phyloP scores from a whole-genome alignment of 2,113 vertebrate genomes.

The Girardinichthys multiradiatus region DNA sequence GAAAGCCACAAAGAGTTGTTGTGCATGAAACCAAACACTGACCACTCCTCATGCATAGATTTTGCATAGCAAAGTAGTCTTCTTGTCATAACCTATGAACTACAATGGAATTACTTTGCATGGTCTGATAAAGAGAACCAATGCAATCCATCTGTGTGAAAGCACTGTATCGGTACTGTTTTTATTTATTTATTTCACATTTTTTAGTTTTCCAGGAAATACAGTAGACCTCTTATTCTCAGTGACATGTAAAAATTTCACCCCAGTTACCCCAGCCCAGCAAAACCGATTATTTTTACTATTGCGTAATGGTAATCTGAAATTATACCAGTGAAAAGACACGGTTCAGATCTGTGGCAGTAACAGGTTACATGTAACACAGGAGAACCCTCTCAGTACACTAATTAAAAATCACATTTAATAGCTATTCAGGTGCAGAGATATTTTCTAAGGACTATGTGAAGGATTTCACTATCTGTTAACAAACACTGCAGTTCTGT shows the following conservation, averaged over 20 bases:
- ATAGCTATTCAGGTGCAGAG: too few relatives aligned
- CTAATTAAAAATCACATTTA: too few relatives aligned
- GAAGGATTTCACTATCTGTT: too few relatives aligned
- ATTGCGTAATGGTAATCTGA: too few relatives aligned
- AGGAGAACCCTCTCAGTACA: too few relatives aligned
- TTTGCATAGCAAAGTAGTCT: constrained; percentile 48
- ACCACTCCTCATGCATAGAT: neutral
- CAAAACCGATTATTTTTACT: too few relatives aligned
- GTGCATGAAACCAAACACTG: constrained; percentile 11
- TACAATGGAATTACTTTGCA: constrained; percentile 23
- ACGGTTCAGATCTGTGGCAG: too few relatives aligned
- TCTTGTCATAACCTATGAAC: constrained; percentile 12
- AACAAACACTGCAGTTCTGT: too few relatives aligned
- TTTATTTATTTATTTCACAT: neutral
- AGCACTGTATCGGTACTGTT: neutral
- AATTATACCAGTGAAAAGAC: too few relatives aligned
- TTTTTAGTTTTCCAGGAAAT: neutral
- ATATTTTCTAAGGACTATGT: too few relatives aligned
- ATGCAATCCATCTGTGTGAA: neutral
- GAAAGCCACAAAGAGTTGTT: neutral
- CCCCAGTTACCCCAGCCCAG: too few relatives aligned
- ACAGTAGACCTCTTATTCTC: neutral
- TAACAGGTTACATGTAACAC: neutral
- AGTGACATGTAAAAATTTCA: neutral
- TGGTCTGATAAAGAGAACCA: constrained; percentile 20